Base-by-base conservation (phyloP, 2,888 invertebrate genomes). In the Abscondita cerata region DNA sequence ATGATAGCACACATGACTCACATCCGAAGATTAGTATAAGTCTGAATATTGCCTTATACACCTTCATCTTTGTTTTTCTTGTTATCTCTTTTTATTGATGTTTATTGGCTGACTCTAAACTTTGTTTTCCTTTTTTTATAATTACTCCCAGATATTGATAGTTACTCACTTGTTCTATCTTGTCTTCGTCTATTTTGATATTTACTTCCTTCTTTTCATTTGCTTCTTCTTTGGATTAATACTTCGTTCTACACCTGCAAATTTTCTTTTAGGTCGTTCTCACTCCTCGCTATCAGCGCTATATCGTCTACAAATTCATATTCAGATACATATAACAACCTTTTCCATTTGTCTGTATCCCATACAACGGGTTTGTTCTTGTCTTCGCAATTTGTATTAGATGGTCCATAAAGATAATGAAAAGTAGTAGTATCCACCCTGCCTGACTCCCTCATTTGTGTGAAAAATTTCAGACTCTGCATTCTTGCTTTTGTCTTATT, bases 1-100 rank as follows among this genome's bases (percentile, higher is more conserved):
- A n/a, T n/a, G 41, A 41, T 15, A 51, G 25, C 12, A 57, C 44
- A 50, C 57, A 57, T 33, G 52, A 31, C 38, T 55, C 25, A 16
- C 41, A 51, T 18, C 51, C 48, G 18, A 20, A 38, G n/a, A 31
- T 31, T 8, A 33, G 38, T 8, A 6, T 53, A 6, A 41, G 20
- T 40, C 41, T 16, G 31, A 19, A 20, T 15, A 53, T 20, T 20
- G 41, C 13, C 18, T 53, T 53, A 18, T 20, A 53, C 15, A 16
- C 53, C 36, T 18, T 1, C 41, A 53, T 40, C 25, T 53, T 53
- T 2, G 48, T 48, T 20, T 48, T 13, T 31, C 31, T 48, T 31
- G 25, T 19, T 25, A 48, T 25, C 25, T 53, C 25, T 53, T 19
- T 53, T 41, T 53, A 2, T 13, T 53, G 19, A 2, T 40, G 40